Base-by-base conservation (phyloP, 2,888 invertebrate species). In the Salticus scenicus region DNA sequence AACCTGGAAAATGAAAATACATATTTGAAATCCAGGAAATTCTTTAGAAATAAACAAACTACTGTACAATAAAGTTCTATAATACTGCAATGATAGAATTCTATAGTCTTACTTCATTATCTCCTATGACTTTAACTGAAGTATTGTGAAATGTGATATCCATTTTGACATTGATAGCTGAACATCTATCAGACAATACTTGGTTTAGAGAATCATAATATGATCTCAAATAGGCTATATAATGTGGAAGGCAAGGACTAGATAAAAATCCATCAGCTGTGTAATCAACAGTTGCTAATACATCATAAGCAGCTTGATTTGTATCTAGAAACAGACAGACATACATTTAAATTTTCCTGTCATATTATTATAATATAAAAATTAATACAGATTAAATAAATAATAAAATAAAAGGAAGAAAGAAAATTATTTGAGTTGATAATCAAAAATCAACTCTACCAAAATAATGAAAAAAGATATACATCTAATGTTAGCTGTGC, bases 301-400 rank as follows among this genome's bases (percentile, higher is more conserved):
- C 96, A 89, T 97, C 97, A 89, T 97, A 97, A 88, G 96, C 95
- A n/a, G 97, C 97, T 93, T 97, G 96, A 91, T 97, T 96, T 20
- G 97, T 97, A 91, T 97, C 95, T 94, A 89, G 88, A 63, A n/a
- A n/a, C n/a, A n/a, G n/a, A n/a, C n/a, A n/a, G n/a, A n/a, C n/a
- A n/a, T n/a, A n/a, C n/a, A n/a, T n/a, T n/a, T n/a, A n/a, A n/a
- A n/a, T n/a, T n/a, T n/a, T n/a, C n/a, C n/a, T n/a, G n/a, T n/a
- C n/a, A n/a, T n/a, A n/a, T n/a, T n/a, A n/a, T n/a, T n/a, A n/a
- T n/a, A n/a, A n/a, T n/a, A n/a, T n/a, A n/a, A n/a, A n/a, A n/a
- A n/a, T n/a, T n/a, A n/a, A n/a, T n/a, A n/a, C n/a, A n/a, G n/a
- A n/a, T n/a, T n/a, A n/a, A n/a, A n/a, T n/a, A n/a, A n/a, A n/a